Evolutionary conservation across 2,888 invertebrate genomes (phyloP).

Genomic region (Yponomeuta cagnagella): DNA sequence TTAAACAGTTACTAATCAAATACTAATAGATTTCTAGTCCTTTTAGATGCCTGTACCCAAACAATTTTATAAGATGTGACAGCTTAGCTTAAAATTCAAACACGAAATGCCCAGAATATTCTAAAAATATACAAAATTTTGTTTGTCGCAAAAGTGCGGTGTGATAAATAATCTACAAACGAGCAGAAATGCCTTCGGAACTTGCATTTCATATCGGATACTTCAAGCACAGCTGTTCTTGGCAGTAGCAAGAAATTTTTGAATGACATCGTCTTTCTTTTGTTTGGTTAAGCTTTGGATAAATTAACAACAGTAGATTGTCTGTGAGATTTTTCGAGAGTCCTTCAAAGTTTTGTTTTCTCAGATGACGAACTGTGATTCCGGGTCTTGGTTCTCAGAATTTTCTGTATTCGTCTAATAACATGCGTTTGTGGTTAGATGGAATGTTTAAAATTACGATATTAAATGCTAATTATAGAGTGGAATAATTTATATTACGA

Average conservation of each 20-base stretch:
- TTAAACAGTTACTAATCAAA: no score
- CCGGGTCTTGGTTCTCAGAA: background rate
- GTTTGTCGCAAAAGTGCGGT: no score
- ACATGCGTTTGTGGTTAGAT: background rate
- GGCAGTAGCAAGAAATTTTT: constrained; percentile 22
- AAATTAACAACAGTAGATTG: background rate
- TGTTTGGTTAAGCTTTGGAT: constrained; percentile 18
- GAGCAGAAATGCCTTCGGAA: background rate
- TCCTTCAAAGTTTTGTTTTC: background rate
- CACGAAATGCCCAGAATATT: no score
- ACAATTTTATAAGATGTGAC: no score
- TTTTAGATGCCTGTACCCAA: no score
- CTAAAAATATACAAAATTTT: no score
- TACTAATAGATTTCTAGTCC: no score
- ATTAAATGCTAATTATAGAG: background rate
- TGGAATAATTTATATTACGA: background rate
- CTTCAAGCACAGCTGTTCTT: constrained; percentile 33
- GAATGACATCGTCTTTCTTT: constrained; percentile 30
- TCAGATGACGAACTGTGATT: background rate
- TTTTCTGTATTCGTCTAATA: background rate
- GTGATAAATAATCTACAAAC: no score
- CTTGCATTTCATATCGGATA: constrained; percentile 17
- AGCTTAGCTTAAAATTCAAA: no score
- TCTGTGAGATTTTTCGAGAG: constrained; percentile 5
- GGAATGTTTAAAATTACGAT: background rate